A percentile compares a stretch with the other conserved stretches of the same genome.
phyloP scores from a whole-genome alignment of 2,113 vertebrate species.

The Aythya baeri region DNA sequence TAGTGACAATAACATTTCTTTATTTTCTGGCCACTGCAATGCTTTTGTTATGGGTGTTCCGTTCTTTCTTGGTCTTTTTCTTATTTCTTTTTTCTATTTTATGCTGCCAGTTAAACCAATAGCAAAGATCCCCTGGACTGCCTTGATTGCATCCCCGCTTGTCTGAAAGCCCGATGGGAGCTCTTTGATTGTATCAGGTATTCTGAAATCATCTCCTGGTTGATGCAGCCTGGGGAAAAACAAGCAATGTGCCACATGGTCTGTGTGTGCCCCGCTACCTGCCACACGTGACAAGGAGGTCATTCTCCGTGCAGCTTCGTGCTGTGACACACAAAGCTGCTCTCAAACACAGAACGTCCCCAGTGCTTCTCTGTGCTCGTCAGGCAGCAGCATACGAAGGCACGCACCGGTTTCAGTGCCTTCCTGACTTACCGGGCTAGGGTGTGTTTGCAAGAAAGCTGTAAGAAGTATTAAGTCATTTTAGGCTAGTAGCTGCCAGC shows the following conservation, averaged over 20 bases:
- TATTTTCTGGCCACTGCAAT: background rate
- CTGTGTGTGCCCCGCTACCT: background rate
- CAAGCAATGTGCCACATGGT: background rate
- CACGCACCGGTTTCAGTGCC: fast-evolving
- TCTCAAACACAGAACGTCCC: background rate
- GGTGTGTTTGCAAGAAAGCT: background rate
- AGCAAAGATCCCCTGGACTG: background rate
- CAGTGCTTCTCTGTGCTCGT: background rate
- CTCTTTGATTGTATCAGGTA: background rate
- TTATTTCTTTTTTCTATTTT: background rate
- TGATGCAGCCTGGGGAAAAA: background rate
- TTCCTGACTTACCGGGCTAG: background rate
- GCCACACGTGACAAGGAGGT: background rate
- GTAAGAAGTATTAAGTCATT: background rate
- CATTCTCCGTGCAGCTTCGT: background rate
- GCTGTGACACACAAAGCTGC: background rate
- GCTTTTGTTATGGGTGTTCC: background rate
- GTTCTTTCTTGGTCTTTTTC: background rate
- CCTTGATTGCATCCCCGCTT: background rate
- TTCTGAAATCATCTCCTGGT: background rate
- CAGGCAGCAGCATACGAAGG: background rate
- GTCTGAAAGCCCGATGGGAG: background rate
- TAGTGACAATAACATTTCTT: background rate
- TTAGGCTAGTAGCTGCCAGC: background rate
- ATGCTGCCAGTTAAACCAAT: background rate